These are phyloP conservation scores for Heteromormyrus szaboi DNA, from an alignment of 2,797 vertebrate genomes.

Conservation along the genomic window DNA sequence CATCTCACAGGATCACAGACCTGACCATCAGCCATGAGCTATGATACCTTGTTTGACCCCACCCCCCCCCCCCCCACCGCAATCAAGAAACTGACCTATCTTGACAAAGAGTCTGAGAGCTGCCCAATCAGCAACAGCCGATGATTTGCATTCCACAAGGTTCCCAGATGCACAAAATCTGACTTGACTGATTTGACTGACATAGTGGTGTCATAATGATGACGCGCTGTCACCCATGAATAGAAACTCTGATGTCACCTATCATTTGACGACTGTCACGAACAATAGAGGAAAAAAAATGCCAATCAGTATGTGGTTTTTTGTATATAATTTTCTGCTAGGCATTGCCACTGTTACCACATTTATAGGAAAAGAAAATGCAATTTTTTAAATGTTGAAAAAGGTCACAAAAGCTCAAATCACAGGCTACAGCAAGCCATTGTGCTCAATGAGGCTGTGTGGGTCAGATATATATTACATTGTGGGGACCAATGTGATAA, in stretches of 20 bases:
- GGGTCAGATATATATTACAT: not conserved
- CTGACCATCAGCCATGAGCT: not conserved
- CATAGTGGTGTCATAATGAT: not conserved
- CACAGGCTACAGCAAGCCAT: constrained; percentile 4
- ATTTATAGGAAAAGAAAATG: not conserved
- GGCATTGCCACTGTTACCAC: not conserved
- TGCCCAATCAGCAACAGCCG: constrained; percentile 15
- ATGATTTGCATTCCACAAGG: constrained; percentile 33
- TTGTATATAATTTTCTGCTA: constrained; percentile 6
- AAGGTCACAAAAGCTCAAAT: constrained; percentile 7
- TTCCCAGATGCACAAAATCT: constrained; percentile 2
- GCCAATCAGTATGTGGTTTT: not conserved
- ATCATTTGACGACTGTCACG: not conserved
- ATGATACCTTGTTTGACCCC: not conserved
- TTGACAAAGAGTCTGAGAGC: not conserved
- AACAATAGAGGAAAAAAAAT: not conserved
- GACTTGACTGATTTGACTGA: constrained; percentile 12
- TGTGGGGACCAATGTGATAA: not conserved
- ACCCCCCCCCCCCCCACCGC: not conserved
- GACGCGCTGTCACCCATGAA: constrained; percentile 16
- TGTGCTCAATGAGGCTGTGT: not conserved
- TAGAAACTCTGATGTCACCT: constrained; percentile 12
- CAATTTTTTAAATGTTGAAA: not conserved
- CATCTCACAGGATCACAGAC: not conserved
- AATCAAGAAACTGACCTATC: not conserved